phyloP scores from a whole-genome alignment of 2,888 invertebrate species.

The Latheticus oryzae region DNA sequence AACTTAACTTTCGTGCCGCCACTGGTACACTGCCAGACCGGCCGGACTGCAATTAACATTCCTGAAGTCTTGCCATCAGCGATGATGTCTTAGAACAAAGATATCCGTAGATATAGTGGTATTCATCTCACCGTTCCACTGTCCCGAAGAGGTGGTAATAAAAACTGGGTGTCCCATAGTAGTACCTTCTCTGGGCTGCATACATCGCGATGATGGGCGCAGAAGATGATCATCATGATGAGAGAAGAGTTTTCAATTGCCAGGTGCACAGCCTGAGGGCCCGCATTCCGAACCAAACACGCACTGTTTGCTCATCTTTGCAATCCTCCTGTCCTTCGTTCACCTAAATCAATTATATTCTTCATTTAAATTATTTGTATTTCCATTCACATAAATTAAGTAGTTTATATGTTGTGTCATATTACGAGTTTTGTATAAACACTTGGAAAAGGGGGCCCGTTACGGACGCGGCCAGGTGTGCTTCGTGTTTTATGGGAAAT shows the following conservation, averaged over 20 bases:
- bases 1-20: constrained; percentile 6
- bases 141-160: constrained; percentile 24
- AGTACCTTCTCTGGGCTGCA: constrained; percentile 16
- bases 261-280: constrained; percentile 64
- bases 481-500: constrained; percentile 8
- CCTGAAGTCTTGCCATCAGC: constrained; percentile 63
- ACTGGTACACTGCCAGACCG: constrained; percentile 51
- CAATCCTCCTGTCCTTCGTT: constrained; percentile 48
- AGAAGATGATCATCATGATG: constrained; percentile 49
- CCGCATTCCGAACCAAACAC: constrained; percentile 65
- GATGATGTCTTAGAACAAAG: constrained; percentile 63
- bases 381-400: constrained; percentile 45
- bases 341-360: constrained; percentile 43
- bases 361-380: constrained; percentile 45
- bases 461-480: constrained; percentile 20
- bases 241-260: constrained; percentile 55
- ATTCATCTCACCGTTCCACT: constrained; percentile 45
- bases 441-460: constrained; percentile 16
- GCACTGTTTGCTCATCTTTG: constrained; percentile 63
- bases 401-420: constrained; percentile 37
- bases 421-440: constrained; percentile 34
- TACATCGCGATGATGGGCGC: constrained; percentile 34
- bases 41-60: constrained; percentile 63
- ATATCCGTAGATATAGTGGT: constrained; percentile 58
- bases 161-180: constrained; percentile 26